Base-by-base conservation (phyloP, 2,888 invertebrate genomes). In the Drosophila anomelani region DNA sequence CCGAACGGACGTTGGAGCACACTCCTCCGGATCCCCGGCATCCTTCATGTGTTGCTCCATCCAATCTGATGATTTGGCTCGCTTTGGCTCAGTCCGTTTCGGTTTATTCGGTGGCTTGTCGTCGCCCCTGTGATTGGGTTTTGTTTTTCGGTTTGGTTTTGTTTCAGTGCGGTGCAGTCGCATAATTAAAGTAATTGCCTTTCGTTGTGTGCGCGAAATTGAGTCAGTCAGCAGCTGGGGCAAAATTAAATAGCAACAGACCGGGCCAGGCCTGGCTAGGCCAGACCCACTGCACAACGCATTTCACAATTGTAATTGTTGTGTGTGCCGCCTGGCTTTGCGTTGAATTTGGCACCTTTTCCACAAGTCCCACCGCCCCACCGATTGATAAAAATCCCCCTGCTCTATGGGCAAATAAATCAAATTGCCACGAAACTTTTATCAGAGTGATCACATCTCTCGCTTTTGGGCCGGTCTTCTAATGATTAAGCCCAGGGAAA, bases 121-220 rank as follows among this genome's bases (percentile, higher is more conserved):
- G 79, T 69, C 76, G 79, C 79, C 70, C 55, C 64, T 79, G 69
- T 69, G 75, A 79, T 79, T 80, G 73, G 78, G 64, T 69, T 73
- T 76, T 76, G 47, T 34, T 44, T 51, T 36, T 57, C 36, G 51
- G 23, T 44, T 57, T 57, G 29, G 57, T 51, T 80, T 83, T 72
- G 83, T 67, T 77, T 80, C 75, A 70, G 23, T 38, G 57, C 51
- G 51, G 51, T 69, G 71, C 79, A 82, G 77, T 84, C 82, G 87
- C 85, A 87, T 84, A 85, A 84, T 84, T 84, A 82, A 87, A 85
- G 85, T 87, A 84, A 84, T 84, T 84, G 84, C 82, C 84, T 81
- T 78, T 73, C 78, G 84, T 80, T 80, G 80, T 74, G 60, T 81
- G 77, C 77, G 76, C 72, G 75, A 85, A 77, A 73, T 82, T 82